phyloP scores from a whole-genome alignment of 2,797 vertebrate species.

The Melanotaenia nigrans region DNA sequence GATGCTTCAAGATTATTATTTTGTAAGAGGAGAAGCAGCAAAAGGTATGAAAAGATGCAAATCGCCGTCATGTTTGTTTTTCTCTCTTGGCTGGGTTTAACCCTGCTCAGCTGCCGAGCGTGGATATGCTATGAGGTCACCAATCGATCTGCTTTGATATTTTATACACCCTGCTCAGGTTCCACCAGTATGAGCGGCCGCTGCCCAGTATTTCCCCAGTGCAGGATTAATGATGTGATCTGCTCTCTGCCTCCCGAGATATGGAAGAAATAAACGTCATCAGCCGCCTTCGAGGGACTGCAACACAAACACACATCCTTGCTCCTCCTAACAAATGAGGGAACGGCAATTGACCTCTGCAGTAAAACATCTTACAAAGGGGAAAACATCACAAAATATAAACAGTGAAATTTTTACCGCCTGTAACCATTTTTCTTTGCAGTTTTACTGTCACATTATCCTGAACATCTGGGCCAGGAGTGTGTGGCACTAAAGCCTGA shows the following conservation, averaged over 20 bases:
- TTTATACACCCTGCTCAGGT: constrained; percentile 60
- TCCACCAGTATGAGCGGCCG: constrained; percentile 43
- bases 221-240: constrained; percentile 47
- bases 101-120: constrained; percentile 38
- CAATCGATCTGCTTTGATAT: constrained; percentile 71
- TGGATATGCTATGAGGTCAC: constrained; percentile 49
- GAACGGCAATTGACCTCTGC: constrained; percentile 46
- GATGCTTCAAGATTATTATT: neutral
- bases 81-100: constrained; percentile 50
- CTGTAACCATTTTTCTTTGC: constrained; percentile 52
- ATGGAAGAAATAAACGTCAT: constrained; percentile 23
- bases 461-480: constrained; percentile 60
- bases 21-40: constrained; percentile 25
- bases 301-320: neutral
- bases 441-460: constrained; percentile 60
- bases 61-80: constrained; percentile 53
- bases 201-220: constrained; percentile 42
- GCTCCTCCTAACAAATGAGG: constrained; percentile 16
- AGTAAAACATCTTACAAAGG: constrained; percentile 45
- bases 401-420: constrained; percentile 44
- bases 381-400: constrained; percentile 34
- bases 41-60: constrained; percentile 41
- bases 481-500: constrained; percentile 32
- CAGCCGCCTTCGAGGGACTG: constrained; percentile 2
- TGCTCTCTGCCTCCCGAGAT: constrained; percentile 43